Evolutionary conservation across 1,140 invertebrate genomes (phyloP), one percentile per base, ranked within the genome.

Genomic region (Cardiocondyla obscurior): DNA sequence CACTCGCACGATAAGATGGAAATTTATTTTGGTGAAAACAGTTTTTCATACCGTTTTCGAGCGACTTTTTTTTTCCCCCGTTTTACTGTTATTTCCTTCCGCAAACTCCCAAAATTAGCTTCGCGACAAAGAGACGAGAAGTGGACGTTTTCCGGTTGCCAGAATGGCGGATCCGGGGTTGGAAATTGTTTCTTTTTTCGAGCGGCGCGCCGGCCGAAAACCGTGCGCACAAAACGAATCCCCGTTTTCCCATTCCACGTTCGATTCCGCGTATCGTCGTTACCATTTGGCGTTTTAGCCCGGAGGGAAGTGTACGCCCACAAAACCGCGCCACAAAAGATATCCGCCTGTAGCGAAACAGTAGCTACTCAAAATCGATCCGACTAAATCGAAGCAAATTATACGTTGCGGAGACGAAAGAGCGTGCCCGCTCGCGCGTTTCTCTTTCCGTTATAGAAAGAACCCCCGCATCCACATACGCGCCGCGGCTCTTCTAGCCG

Each of bases 311-410:
- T 91, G 87, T 88, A 91, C 90, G 90, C 93, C 92, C 93, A 93
- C 92, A 93, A 91, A 91, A 86, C 89, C 87, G 87, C 90, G 89
- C 90, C 92, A 94, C 93, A 94, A 94, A 94, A 94, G 92, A 94
- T 94, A 94, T 94, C 92, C 92, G 93, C 91, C 87, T 92, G 89
- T 93, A 93, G 93, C 92, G 90, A 94, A 92, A 93, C 92, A 89
- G 92, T 93, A 92, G 91, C 92, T 91, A 91, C 87, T 93, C 90
- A 93, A 92, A 94, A 94, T 93, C 93, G 92, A 94, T 94, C 90
- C 88, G 84, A 77, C 91, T 89, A 86, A 87, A 90, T 90, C 90
- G 88, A 89, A 88, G 90, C 89, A 93, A 94, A 94, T 94, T 94
- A 94, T 93, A 94, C 90, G 90, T 92, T 92, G 90, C 87, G 89